These are phyloP conservation scores for Formica aserva DNA, from an alignment of 2,888 invertebrate species.

Conservation along the genomic window DNA sequence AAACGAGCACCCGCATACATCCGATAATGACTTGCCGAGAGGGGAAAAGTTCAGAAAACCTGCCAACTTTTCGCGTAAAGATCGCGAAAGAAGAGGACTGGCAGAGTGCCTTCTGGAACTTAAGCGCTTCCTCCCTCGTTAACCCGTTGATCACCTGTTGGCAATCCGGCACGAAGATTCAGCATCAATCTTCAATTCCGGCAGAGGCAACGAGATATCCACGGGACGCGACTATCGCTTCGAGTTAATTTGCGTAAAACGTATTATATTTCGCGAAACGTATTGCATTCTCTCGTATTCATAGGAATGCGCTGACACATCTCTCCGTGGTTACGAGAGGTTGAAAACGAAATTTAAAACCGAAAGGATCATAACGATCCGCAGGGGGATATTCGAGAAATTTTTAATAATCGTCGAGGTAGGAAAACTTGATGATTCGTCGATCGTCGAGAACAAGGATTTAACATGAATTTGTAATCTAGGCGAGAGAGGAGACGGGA, in stretches of 20 bases:
- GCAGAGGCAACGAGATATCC: background rate
- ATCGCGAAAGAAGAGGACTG: background rate
- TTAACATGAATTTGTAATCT: background rate
- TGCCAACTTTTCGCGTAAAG: conserved; percentile 43
- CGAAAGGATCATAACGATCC: background rate
- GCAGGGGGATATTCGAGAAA: background rate
- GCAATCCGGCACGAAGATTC: conserved; percentile 20
- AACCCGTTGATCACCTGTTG: conserved; percentile 51
- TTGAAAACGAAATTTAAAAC: conserved; percentile 11
- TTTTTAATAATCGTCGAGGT: conserved; percentile 20
- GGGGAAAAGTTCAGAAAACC: conserved; percentile 36
- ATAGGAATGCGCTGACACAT: background rate
- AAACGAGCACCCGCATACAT: conserved; percentile 8
- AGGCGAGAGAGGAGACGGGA: background rate
- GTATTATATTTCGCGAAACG: background rate
- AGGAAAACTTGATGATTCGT: conserved; percentile 11
- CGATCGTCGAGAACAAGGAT: conserved; percentile 5
- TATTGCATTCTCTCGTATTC: background rate
- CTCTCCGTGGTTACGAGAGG: background rate
- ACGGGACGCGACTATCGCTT: background rate
- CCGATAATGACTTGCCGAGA: conserved; percentile 30
- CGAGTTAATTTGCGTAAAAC: conserved; percentile 1
- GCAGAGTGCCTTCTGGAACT: conserved; percentile 28
- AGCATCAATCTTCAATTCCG: conserved; percentile 25
- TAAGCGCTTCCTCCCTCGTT: conserved; percentile 34